Base-by-base conservation (phyloP, 2,797 vertebrate species). In the Ara ararauna region DNA sequence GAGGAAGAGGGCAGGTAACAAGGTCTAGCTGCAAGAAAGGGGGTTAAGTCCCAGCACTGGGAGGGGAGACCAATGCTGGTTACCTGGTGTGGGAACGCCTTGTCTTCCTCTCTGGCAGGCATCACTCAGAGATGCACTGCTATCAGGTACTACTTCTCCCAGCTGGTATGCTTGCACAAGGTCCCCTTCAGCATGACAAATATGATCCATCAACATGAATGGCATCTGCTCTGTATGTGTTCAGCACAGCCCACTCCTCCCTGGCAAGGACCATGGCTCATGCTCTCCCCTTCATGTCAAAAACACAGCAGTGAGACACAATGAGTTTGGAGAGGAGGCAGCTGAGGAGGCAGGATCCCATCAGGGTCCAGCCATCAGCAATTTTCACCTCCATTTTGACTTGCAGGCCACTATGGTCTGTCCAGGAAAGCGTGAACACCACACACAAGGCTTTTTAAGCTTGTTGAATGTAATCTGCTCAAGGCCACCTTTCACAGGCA, bases 111-210 rank as follows among this genome's bases (percentile, higher is more conserved):
- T 72, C 76, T 32, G 73, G 40, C 91, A 99, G 98, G 99, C 91
- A 98, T 99, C 10, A 98, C 98, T 23, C 98, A 99, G 67, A 98
- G 98, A 91, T 98, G 98, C 95, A 98, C 98, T 10, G 96, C 98
- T 30, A 98, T 99, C 85, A 99, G 98, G 97, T 99, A 99, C 96
- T 98, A 98, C 93, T 98, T 99, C 96, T 98, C 98, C 65, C 98
- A 99, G 89, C 98, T 98, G 29, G 98, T 99, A 94, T 96, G 97
- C 94, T 97, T 99, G 90, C 95, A 98, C 95, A 98, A 98, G 97
- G 97, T 99, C 95, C 98, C 98, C 16, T 98, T 99, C 94, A 99
- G 98, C 97, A 97, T 99, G 94, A 98, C 98, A 40, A 98, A 98
- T 91, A 98, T 97, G 79, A 99, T 99, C 87, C 98, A 98, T 54